Evolutionary conservation across 2,113 vertebrate genomes (phyloP), one percentile per base, ranked within the genome.

Genomic region (Larimichthys polyactis): DNA sequence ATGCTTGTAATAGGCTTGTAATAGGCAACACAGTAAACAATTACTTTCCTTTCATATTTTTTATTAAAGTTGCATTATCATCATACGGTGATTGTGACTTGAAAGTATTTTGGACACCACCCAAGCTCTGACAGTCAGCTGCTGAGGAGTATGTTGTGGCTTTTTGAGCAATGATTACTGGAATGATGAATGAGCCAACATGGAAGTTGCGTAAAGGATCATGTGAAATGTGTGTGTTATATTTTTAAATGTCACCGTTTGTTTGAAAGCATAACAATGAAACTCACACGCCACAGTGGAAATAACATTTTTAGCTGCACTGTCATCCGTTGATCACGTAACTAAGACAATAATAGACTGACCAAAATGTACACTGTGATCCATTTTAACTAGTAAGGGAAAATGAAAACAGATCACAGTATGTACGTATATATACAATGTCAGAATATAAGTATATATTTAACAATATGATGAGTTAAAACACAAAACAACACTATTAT

Each of bases 141-240:
- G 1, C 58, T n/a, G 27, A 49, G 22, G 24, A 64, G 44, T 0
- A 0, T 80, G 63, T 59, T 43, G 4, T 36, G n/a, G 52, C 20
- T 52, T 70, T 51, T 75, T 65, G 36, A 4, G 32, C 48, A 46
- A 8, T 64, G 5, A 16, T 55, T 40, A 40, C 59, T n/a, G 36
- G 52, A 79, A 71, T 16, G 29, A 24, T 58, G 49, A 80, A 46
- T 60, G 54, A 49, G 19, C 43, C 46, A 52, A 62, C 44, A 22
- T 40, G 12, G 64, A 10, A 19, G 11, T 19, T 24, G 3, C 16
- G 14, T 17, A 52, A 46, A 44, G 10, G 16, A 46, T 19, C 2
- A n/a, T 48, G 24, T 32, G 4, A 22, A 62, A 44, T 27, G 0
- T 40, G 36, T 40, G 36, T 40, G 32, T 19, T 46, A 17, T 55